Percentiles rank a stretch among this genome's conserved stretches.
These are phyloP conservation scores for Agrenia bidenticulata DNA, from an alignment of 2,888 invertebrate species.

Conservation along the genomic window DNA sequence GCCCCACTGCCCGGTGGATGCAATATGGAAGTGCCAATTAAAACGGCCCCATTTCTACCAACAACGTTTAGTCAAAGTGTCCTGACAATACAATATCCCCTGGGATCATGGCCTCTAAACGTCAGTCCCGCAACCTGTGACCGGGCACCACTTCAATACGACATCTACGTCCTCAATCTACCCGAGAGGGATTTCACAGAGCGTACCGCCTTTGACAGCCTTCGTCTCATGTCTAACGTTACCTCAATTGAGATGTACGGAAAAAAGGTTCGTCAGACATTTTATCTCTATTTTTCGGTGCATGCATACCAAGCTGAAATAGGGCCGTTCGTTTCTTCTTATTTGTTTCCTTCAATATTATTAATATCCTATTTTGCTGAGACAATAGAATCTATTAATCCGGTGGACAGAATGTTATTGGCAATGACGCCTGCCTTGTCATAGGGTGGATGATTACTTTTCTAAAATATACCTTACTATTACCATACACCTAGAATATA, in stretches of 20 bases:
- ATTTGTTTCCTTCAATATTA: constrained; percentile 11
- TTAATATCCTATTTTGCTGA: background rate
- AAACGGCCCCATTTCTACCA: constrained; percentile 65
- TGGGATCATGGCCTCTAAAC: constrained; percentile 55
- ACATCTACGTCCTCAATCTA: constrained; percentile 67
- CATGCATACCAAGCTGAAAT: background rate
- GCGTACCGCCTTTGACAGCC: constrained; percentile 64
- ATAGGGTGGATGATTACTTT: background rate
- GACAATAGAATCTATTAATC: constrained; percentile 1
- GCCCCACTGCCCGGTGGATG: constrained; percentile 79
- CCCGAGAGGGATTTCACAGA: constrained; percentile 62
- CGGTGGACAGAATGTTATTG: constrained; percentile 2
- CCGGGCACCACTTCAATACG: constrained; percentile 57
- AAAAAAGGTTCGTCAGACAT: constrained; percentile 54
- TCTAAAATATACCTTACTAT: too few species aligned
- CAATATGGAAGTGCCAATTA: constrained; percentile 67
- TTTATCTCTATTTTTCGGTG: background rate
- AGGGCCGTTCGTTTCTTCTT: background rate
- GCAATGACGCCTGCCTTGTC: background rate
- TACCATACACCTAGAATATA: too few species aligned
- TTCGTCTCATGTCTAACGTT: constrained; percentile 65
- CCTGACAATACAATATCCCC: constrained; percentile 61
- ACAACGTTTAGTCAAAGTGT: constrained; percentile 57
- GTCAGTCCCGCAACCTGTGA: constrained; percentile 57
- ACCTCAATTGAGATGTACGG: constrained; percentile 62